Base-by-base conservation (phyloP, 2,888 invertebrate genomes). In the Catocala fraxini region DNA sequence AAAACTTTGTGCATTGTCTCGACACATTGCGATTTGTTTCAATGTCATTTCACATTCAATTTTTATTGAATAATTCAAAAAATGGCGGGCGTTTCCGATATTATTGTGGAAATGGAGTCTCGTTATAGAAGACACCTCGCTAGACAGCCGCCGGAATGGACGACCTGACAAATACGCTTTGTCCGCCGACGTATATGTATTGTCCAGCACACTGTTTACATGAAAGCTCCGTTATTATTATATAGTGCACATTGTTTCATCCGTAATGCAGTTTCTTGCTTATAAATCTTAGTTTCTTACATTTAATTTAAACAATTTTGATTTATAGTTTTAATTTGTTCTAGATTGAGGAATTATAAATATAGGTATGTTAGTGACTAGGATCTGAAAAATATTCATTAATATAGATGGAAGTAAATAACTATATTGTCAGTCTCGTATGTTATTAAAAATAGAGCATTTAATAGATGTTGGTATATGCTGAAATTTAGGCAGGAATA, bases 31-130 rank as follows among this genome's bases (percentile, higher is more conserved):
- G 81, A 85, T 83, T 86, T 88, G 85, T 89, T 88, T 88, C 87
- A 89, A 64, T 85, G 77, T 82, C 75, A 13, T 52, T 82, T 84
- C 79, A 82, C 80, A 88, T 89, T 89, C 82, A 84, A 87, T 89
- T 89, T 89, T 91, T 87, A 87, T 88, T 92, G 93, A 92, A 93
- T 92, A 89, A 91, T 92, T 90, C 92, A 91, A 78, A 82, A 79
- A 76, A 79, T 67, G 72, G 61, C 63, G 80, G 68, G 72, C 74
- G 64, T 74, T 83, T 86, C 87, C 83, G 81, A 82, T 87, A 83
- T 87, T 87, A 87, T 87, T 83, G 83, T 78, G 15, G 71, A 83
- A 84, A 84, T 86, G 81, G 83, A 71, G 83, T 87, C 89, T 89
- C 77, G 87, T 89, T 89, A 89, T 80, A 78, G 67, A 45, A 54